Evolutionary conservation across 2,888 invertebrate species (phyloP).

Genomic region (Brenthis daphne): DNA sequence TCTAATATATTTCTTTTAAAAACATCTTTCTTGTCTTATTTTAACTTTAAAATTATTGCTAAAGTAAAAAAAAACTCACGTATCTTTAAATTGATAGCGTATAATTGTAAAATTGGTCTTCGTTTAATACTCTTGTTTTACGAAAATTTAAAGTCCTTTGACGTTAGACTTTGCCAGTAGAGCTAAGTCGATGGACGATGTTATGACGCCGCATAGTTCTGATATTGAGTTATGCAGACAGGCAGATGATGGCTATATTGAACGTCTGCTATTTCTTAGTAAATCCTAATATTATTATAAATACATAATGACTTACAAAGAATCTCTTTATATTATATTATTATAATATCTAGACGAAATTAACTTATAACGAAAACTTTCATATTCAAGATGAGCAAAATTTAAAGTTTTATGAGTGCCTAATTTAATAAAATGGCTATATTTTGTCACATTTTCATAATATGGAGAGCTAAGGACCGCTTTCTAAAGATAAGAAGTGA

Average conservation of each 20-base stretch:
- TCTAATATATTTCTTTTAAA: background rate
- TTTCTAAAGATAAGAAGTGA: too few species aligned
- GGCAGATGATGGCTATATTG: slow-evolving; percentile 52
- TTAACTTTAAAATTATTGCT: background rate
- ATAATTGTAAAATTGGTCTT: background rate
- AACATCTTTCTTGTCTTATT: background rate
- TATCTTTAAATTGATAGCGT: too few species aligned
- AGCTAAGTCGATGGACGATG: slow-evolving; percentile 40
- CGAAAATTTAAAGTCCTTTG: slow-evolving; percentile 29
- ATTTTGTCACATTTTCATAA: too few species aligned
- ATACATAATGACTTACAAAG: slow-evolving; percentile 17
- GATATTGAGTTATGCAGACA: slow-evolving; percentile 80
- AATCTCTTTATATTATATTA: slow-evolving; percentile 20
- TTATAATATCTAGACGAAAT: background rate
- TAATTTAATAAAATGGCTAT: too few species aligned
- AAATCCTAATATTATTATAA: slow-evolving; percentile 32
- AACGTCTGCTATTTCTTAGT: slow-evolving; percentile 56
- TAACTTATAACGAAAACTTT: background rate
- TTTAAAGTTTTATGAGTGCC: too few species aligned
- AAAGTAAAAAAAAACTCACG: too few species aligned
- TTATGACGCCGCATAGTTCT: slow-evolving; percentile 65
- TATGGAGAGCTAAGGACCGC: too few species aligned
- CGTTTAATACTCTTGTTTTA: background rate
- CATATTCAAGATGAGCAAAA: too few species aligned
- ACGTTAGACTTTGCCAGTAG: slow-evolving; percentile 33